Evolutionary conservation across 2,888 invertebrate genomes (phyloP), one percentile per base, ranked within the genome.

Genomic region (Griposia aprilina): DNA sequence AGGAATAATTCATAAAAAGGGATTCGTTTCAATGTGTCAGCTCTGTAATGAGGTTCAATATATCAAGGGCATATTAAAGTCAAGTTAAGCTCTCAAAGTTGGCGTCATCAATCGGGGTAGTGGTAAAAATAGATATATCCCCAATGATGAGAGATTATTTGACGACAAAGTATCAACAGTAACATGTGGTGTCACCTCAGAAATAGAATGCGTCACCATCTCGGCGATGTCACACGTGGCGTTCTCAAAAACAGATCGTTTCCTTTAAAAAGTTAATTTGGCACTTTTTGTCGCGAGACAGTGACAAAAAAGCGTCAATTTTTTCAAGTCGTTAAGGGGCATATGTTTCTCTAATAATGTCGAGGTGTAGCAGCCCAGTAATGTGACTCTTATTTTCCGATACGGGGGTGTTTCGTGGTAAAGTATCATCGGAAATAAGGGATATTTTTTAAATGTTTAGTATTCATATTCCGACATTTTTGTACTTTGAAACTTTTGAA

Each of bases 241-340:
- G 92, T 90, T 89, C 91, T 93, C 92, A 93, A 95, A 96, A 96
- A 96, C 96, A 95, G 95, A 96, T 96, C 94, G 96, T 95, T 96
- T 96, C 96, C 96, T 96, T 95, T 96, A 96, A 96, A 96, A 96
- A 96, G 96, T 96, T 96, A 96, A 97, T 96, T 96, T 96, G 94
- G 92, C 94, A 91, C 93, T 96, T 96, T 96, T 96, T 96, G 93
- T 95, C 82, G 79, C 81, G 82, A 83, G 89, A 89, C 86, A 90
- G 90, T 87, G 90, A 95, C 94, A 96, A 95, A 95, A 89, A 95
- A 93, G 94, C 91, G 92, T 90, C 91, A 94, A 93, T 96, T 96
- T 96, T 96, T 95, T 93, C 90, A 91, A 91, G 91, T 91, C 92
- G 93, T 93, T 93, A 94, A 92, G 92, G 91, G 93, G 94, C 96